Evolutionary conservation across 2,113 vertebrate species (phyloP), one percentile per base, ranked within the genome.

Genomic region (Paramisgurnus dabryanus): DNA sequence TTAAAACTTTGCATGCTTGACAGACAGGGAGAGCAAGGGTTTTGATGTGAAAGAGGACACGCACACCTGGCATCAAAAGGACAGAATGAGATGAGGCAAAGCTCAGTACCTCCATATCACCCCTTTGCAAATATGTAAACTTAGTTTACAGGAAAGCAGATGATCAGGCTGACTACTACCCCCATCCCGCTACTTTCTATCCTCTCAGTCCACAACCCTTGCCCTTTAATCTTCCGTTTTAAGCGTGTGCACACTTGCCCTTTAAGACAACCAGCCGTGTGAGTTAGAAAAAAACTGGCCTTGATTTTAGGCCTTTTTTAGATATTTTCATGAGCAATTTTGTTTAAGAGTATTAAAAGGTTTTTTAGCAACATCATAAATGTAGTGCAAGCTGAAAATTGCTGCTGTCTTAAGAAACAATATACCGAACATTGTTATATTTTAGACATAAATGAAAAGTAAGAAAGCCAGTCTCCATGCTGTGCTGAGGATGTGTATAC

Each of bases 121-220:
- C 82, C 45, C 40, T 66, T 45, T 67, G 50, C 47, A 86, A 84
- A 85, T 89, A 91, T 92, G 87, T 84, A 85, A 89, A 88, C 85
- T 79, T 78, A 58, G 83, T 67, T 77, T 74, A 60, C 50, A 71
- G n/a, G 43, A 66, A 67, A 64, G 73, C 60, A 4, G 34, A 27
- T 12, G 53, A 47, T 57, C 45, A 10, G n/a, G 40, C 57, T 45
- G 45, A 34, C 69, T 49, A n/a, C 64, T 75, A 69, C 49, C 76
- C 70, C 77, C 71, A 70, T 67, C 67, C 64, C 40, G 17, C 71
- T 55, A 43, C 79, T 70, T 43, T 61, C 73, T 63, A 79, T 79
- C 71, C 43, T 80, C 2, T 80, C 6, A 65, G 73, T 55, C 18
- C 72, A 41, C 72, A 47, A 76, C 41, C 55, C 27, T 63, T 22